Base-by-base conservation (phyloP, 2,113 vertebrate genomes). In the Corythaeola cristata region DNA sequence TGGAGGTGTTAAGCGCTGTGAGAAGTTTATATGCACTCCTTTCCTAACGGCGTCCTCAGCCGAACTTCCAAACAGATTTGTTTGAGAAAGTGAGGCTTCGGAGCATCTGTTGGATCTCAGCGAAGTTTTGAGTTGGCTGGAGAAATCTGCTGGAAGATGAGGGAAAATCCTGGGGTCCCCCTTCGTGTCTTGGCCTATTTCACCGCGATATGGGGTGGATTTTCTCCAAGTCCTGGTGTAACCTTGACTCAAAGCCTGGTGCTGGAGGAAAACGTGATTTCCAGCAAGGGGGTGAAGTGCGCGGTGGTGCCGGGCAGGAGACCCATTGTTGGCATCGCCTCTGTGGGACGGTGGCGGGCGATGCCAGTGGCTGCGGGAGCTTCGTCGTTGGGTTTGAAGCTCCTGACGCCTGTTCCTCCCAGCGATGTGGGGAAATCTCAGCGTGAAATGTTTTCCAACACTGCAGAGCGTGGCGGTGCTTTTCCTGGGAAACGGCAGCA, bases 391-490 rank as follows among this genome's bases (percentile, higher is more conserved):
- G 15, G 23, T 24, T 78, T 3, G 33, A 2, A 64, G 86, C 88
- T 95, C 67, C 73, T 92, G 88, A 16, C 6, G 5, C 75, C 28
- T 45, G 47, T 76, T 91, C 50, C 85, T 92, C 41, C 88, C 95
- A 89, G 94, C 58, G 88, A 27, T 17, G 28, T 11, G 78, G 90
- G 81, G 49, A 96, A n/a, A 85, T 92, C 92, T 94, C 96, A 90
- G 74, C 12, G 6, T 82, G 96, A 89, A 95, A 85, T 96, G 80
- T 96, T 97, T 96, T 75, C 96, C 95, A 97, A 72, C 96, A 75
- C 85, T 91, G 89, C 74, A 90, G 93, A 85, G 78, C 12, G 52
- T 76, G 59, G 72, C n/a, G 52, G 56, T 92, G 64, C 88, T 93
- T 79, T 94, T 88, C 84, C 93, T 5, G 12, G 94, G 93, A 95